Evolutionary conservation across 2,797 vertebrate species (phyloP), one percentile per base, ranked within the genome.

Genomic region (Gymnothorax javanicus): DNA sequence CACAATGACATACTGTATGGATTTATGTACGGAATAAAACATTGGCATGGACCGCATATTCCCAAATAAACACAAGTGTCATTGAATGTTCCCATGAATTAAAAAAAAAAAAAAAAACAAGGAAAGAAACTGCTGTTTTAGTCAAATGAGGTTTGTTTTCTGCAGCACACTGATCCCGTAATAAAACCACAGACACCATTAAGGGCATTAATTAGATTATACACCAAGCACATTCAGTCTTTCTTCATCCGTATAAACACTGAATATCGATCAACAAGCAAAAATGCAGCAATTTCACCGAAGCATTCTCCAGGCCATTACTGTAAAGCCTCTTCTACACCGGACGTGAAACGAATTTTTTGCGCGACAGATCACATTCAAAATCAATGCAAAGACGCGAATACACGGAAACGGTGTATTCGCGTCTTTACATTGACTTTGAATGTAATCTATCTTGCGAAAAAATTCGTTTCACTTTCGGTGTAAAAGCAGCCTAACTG

Each of bases 11-110:
- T 86, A 84, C 69, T n/a, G 58, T 85, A 83, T n/a, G 64, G 67
- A 81, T 87, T 69, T 73, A 85, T 62, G 56, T 57, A 84, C 27
- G 15, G 60, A 85, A 79, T 56, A 84, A 75, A 59, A 62, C 54
- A 71, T 69, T 85, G 9, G 83, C 73, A 17, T 75, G 59, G 50
- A 58, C 7, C 20, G 57, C 33, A 82, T 33, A 62, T 57, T 50
- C 67, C 33, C 8, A 85, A 58, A 23, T 8, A 58, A 52, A 59
- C 69, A 86, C n/a, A 33, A 7, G 57, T 7, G 43, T 54, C n/a
- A 7, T 69, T 56, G 6, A 56, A 25, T 64, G 20, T 58, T 43
- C 83, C 11, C 52, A 23, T 56, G 50, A 79, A 77, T 43, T 43
- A 27, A 67, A 69, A 57, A 27, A 73, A 2, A 85, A 50, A 54